Evolutionary conservation across 2,113 vertebrate species (phyloP).

Genomic region (Tricholaema leucomelas): DNA sequence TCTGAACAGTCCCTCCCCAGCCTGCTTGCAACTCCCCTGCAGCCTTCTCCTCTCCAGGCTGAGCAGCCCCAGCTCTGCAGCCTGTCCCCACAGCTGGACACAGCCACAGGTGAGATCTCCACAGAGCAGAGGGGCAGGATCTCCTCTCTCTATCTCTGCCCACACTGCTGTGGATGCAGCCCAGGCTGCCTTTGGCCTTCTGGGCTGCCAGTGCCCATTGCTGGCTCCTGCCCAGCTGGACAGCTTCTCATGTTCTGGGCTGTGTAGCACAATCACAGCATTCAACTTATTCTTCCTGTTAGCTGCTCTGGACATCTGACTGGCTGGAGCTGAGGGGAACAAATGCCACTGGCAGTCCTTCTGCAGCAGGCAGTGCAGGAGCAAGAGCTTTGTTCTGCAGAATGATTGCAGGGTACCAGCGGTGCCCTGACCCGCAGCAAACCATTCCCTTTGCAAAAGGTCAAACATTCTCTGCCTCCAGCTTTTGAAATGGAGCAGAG

Average conservation of each 20-base stretch:
- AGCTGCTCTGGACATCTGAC: constrained; percentile 3
- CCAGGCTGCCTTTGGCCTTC: no score
- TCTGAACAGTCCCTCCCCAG: no score
- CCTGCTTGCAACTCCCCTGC: no score
- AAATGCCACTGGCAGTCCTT: constrained; percentile 77
- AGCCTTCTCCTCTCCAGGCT: no score
- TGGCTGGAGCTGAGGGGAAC: constrained; percentile 57
- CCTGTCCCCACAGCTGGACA: no score
- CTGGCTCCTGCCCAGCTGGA: not conserved
- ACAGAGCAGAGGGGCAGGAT: no score
- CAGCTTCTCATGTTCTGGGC: not conserved
- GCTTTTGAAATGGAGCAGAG: constrained; percentile 76
- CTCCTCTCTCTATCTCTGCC: no score
- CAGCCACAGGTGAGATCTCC: no score
- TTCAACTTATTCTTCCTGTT: constrained; percentile 24
- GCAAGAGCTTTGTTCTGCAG: constrained; percentile 77
- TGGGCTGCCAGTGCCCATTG: no score
- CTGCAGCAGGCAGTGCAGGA: constrained; percentile 70
- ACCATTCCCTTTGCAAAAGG: constrained; percentile 77
- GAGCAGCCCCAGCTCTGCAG: no score
- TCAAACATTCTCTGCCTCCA: constrained; percentile 74
- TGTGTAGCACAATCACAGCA: constrained; percentile 7
- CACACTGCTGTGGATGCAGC: no score
- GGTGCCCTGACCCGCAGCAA: constrained; percentile 79
- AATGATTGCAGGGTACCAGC: constrained; percentile 75